These are phyloP conservation scores for Epistrophella euchroma DNA, from an alignment of 2,888 invertebrate species.

Conservation along the genomic window DNA sequence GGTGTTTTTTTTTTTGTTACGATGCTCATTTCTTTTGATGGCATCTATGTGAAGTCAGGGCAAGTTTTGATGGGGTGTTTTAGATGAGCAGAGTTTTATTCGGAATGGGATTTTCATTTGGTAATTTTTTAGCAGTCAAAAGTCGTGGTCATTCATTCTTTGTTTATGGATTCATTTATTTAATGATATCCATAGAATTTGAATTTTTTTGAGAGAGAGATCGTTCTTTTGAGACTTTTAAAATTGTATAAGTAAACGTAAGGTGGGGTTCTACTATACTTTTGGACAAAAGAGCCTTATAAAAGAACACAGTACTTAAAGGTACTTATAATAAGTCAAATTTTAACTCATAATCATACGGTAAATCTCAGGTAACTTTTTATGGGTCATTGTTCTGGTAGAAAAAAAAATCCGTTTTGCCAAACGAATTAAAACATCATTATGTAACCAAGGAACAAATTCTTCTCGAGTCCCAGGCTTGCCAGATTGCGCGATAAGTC, in stretches of 20 bases:
- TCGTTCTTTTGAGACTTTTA: slow-evolving; percentile 7
- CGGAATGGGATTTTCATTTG: slow-evolving; percentile 39
- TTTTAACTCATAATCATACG: no score
- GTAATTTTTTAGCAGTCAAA: slow-evolving; percentile 37
- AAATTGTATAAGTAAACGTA: background rate
- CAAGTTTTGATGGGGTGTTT: slow-evolving; percentile 41
- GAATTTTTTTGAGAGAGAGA: slow-evolving; percentile 25
- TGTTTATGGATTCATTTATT: slow-evolving; percentile 65
- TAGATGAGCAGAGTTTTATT: slow-evolving; percentile 21
- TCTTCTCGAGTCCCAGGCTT: no score
- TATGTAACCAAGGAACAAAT: no score
- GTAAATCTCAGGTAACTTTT: no score
- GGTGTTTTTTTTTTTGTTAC: slow-evolving; percentile 35
- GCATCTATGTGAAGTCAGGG: slow-evolving; percentile 24
- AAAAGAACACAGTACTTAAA: no score
- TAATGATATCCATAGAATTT: slow-evolving; percentile 71
- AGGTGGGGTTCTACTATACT: no score
- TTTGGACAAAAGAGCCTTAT: no score
- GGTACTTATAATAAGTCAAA: no score
- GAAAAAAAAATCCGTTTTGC: no score
- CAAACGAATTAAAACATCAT: no score
- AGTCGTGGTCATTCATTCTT: slow-evolving; percentile 56
- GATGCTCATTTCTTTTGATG: slow-evolving; percentile 68
- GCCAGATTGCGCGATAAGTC: no score
- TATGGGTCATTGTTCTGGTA: no score